These are phyloP conservation scores for Andrena hattorfiana DNA, from an alignment of 2,888 invertebrate genomes.

Conservation along the genomic window DNA sequence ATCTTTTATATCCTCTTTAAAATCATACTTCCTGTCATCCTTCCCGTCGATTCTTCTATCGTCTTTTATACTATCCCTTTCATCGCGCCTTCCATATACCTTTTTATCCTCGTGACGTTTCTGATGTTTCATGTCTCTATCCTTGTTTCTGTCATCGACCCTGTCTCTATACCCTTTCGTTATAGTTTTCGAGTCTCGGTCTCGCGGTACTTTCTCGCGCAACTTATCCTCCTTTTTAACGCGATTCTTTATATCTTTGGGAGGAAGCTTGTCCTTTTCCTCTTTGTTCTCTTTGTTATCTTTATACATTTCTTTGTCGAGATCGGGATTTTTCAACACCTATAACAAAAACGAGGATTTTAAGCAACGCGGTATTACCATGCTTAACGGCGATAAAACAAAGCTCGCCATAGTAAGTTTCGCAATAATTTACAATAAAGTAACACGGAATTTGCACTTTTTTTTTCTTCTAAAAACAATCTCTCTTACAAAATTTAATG, in stretches of 20 bases:
- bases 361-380: slow-evolving; percentile 25
- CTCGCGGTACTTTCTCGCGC: slow-evolving; percentile 78
- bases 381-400: slow-evolving; percentile 5
- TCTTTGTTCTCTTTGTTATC: slow-evolving; percentile 83
- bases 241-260: slow-evolving; percentile 82
- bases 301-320: slow-evolving; percentile 78
- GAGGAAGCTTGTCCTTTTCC: slow-evolving; percentile 80
- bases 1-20: slow-evolving; percentile 74
- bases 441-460: slow-evolving; percentile 38
- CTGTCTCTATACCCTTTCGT: slow-evolving; percentile 84
- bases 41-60: slow-evolving; percentile 80
- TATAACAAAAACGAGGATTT: slow-evolving; percentile 60
- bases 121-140: slow-evolving; percentile 80
- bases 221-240: slow-evolving; percentile 82
- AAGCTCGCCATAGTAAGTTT: neutral
- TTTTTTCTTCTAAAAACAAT: slow-evolving; percentile 51
- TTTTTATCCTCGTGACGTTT: slow-evolving; percentile 83
- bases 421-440: slow-evolving; percentile 47
- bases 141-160: slow-evolving; percentile 85
- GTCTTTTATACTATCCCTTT: slow-evolving; percentile 83
- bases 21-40: slow-evolving; percentile 84
- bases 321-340: slow-evolving; percentile 83
- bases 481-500: slow-evolving; percentile 64
- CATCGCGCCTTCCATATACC: slow-evolving; percentile 80
- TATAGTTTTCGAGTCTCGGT: slow-evolving; percentile 86